Percentiles rank a stretch among this genome's conserved stretches.
Evolutionary conservation across 2,797 vertebrate species (phyloP).

Genomic region (Pteropus rufus): DNA sequence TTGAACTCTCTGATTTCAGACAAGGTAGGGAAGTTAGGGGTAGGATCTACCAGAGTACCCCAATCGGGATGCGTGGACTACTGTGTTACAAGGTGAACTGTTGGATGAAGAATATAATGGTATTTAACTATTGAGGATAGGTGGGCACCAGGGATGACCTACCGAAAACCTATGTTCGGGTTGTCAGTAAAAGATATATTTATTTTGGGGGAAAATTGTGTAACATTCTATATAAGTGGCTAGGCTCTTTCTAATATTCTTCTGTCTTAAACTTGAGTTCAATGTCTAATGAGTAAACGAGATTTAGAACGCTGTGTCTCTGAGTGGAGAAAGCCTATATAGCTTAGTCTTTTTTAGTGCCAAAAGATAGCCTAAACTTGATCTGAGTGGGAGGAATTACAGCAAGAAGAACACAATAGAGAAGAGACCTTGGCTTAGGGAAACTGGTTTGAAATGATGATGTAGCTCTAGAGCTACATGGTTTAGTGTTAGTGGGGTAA

Average conservation of each 20-base stretch:
- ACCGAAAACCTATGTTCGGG: neutral
- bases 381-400: neutral
- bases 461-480: neutral
- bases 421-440: neutral
- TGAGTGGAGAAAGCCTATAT: neutral
- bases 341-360: neutral
- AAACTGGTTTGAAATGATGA: neutral
- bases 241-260: neutral
- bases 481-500: neutral
- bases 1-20: constrained; percentile 17
- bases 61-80: neutral
- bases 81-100: neutral
- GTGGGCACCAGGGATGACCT: neutral
- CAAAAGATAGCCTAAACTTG: neutral
- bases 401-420: neutral
- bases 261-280: constrained; percentile 28
- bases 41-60: neutral
- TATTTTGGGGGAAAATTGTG: constrained; percentile 2
- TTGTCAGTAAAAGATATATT: neutral
- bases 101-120: neutral
- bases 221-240: constrained; percentile 4
- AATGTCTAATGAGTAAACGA: constrained; percentile 10
- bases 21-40: constrained; percentile 12
- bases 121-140: neutral
- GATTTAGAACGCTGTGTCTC: neutral